phyloP scores from a whole-genome alignment of 2,113 vertebrate genomes.

The Marmota monax region DNA sequence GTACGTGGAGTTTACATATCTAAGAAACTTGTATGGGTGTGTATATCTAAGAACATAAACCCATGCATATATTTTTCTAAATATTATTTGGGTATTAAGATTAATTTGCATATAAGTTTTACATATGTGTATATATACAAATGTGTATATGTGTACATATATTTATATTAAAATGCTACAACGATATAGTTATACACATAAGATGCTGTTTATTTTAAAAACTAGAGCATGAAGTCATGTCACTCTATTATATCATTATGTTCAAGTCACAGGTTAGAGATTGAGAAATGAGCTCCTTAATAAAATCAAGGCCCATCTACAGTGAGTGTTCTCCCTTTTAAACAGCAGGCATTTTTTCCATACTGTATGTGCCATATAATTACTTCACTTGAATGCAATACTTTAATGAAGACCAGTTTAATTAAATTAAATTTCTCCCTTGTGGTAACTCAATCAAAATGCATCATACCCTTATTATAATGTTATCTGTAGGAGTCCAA shows the following conservation, averaged over 20 bases:
- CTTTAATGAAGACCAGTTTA: slow-evolving; percentile 90
- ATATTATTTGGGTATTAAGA: neutral
- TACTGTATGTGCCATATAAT: slow-evolving; percentile 86
- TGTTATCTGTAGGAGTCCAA: slow-evolving; percentile 88
- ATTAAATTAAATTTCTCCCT: slow-evolving; percentile 91
- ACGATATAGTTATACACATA: neutral
- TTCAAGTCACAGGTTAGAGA: slow-evolving; percentile 65
- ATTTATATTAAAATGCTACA: neutral
- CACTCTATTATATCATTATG: neutral
- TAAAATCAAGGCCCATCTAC: slow-evolving; percentile 75
- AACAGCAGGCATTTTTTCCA: slow-evolving; percentile 82
- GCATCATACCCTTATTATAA: slow-evolving; percentile 88
- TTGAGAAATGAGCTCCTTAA: slow-evolving; percentile 9
- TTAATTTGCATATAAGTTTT: neutral
- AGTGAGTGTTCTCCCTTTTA: slow-evolving; percentile 73
- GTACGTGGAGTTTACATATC: neutral
- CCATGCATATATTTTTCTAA: neutral
- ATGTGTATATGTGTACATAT: neutral
- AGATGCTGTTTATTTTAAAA: slow-evolving; percentile 6
- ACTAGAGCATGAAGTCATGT: neutral
- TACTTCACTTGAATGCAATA: slow-evolving; percentile 88
- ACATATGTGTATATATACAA: neutral
- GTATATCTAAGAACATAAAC: neutral
- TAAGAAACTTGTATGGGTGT: neutral
- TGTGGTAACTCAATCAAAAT: slow-evolving; percentile 90